Base-by-base conservation (phyloP, 1,140 invertebrate species). In the Druon quercuslanigerum region DNA sequence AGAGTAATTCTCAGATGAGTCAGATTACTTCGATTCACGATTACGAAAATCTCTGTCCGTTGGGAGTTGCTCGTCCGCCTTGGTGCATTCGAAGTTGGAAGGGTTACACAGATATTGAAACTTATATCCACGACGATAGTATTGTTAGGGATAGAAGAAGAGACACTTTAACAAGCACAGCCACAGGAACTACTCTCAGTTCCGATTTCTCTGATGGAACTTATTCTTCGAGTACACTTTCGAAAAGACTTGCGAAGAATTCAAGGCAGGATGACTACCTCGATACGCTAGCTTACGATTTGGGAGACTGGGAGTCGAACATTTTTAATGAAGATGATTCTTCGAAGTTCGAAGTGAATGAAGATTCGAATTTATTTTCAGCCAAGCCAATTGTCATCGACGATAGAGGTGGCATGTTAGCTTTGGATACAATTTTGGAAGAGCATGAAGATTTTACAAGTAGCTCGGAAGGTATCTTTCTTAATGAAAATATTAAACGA, bases 71-170 rank as follows among this genome's bases (percentile, higher is more conserved):
- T 3, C 88, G 94, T 78, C 93, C 93, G 81, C 93, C 93, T n/a
- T 94, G 93, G 93, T 94, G 94, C 3, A 91, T 94, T 56, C 89
- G 94, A n/a, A 94, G 94, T 33, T 95, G 94, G 94, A 92, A 92
- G 84, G 93, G 92, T 3, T 94, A 94, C 80, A 93, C 92, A 12
- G 94, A 95, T 79, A 94, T 95, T 75, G 94, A 94, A 81, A 94
- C 93, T 52, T 94, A 93, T 83, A 90, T 93, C 16, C 94, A 94
- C 73, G 93, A 94, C 80, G 93, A 94, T 16, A 94, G 93, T 77
- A 91, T 93, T 7, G 92, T 93, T 9, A 89, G 92, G 25, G 93
- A 94, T 71, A 88, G 93, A 82, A 89, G 92, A 72, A 83, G 92
- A 51, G 93, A 93, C 51, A 93, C 93, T 4, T 81, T 93, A n/a